phyloP scores from a whole-genome alignment of 2,888 invertebrate species.

The Sphinx pinastri region DNA sequence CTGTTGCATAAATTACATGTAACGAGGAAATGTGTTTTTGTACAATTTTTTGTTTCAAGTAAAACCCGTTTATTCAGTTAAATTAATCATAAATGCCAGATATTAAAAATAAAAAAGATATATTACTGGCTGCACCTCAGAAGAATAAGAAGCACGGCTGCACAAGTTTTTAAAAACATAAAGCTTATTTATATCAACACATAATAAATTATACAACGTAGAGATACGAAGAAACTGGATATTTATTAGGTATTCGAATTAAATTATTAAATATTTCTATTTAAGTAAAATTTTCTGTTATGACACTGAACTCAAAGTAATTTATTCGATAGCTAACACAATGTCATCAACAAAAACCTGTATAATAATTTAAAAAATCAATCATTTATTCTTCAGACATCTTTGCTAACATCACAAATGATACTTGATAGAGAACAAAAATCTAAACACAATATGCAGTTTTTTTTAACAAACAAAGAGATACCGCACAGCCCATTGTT shows the following conservation, averaged over 20 bases:
- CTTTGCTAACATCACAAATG: background rate
- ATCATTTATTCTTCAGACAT: background rate
- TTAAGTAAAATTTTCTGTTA: no score
- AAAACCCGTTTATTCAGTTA: background rate
- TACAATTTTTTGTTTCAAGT: background rate
- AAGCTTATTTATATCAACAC: no score
- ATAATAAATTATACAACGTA: no score
- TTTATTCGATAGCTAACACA: background rate
- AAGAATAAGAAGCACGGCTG: no score
- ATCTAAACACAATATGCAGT: conserved; percentile 41
- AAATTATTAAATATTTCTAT: background rate
- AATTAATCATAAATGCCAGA: background rate
- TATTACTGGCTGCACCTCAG: background rate
- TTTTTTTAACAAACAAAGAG: conserved; percentile 67
- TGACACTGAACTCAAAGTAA: background rate
- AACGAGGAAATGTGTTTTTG: background rate
- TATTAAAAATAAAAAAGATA: background rate
- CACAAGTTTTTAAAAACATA: no score
- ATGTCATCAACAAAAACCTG: background rate
- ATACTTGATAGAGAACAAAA: conserved; percentile 34
- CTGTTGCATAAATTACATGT: conserved; percentile 55
- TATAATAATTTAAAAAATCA: background rate
- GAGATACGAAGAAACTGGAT: no score
- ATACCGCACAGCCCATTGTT: conserved; percentile 76
- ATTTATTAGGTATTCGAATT: no score